Evolutionary conservation across 2,888 invertebrate genomes (phyloP), one percentile per base, ranked within the genome.

Genomic region (Girardia tigrina): DNA sequence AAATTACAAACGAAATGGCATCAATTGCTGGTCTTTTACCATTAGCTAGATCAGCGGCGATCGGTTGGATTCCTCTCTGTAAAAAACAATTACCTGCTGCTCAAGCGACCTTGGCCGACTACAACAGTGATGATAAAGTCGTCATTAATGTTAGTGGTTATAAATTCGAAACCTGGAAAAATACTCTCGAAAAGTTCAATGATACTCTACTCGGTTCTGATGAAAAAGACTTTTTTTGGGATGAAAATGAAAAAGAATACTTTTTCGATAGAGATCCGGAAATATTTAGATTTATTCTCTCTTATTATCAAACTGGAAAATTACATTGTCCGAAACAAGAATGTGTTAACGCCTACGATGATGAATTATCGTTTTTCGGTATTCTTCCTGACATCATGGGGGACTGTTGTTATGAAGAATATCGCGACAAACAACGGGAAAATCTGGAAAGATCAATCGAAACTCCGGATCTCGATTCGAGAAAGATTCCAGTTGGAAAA

Each of bases 21-120:
- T 95, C 97, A 88, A 97, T 98, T 88, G 97, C 97, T 88, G 97
- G 98, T 86, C 98, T 98, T 98, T 89, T 98, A 87, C 97, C 97
- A 86, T 97, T 98, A 88, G 97, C 97, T 85, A 89, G 98, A 88
- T 98, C 98, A 87, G 97, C 98, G 87, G 98, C 98, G 88, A 97
- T 98, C 88, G 98, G 98, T 84, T 98, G 98, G 98, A 95, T 98
- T 82, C 98, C 98, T 84, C 94, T 99, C 83, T 93, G 95, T 82
- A 92, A 94, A 82, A 92, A 94, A 86, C 94, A 97, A 79, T 88
- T 99, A 83, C 98, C 98, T 80, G 90, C 93, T 81, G 93, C 97
- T 76, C 94, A 95, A 79, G 89, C 94, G 80, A 14, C 42, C 42
- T 14, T 23, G 12, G 26, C 69, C 20, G 77, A 77, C 27, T 90